These are phyloP conservation scores for Pristionchus entomophagus DNA, from an alignment of 2,888 invertebrate genomes.

Conservation along the genomic window DNA sequence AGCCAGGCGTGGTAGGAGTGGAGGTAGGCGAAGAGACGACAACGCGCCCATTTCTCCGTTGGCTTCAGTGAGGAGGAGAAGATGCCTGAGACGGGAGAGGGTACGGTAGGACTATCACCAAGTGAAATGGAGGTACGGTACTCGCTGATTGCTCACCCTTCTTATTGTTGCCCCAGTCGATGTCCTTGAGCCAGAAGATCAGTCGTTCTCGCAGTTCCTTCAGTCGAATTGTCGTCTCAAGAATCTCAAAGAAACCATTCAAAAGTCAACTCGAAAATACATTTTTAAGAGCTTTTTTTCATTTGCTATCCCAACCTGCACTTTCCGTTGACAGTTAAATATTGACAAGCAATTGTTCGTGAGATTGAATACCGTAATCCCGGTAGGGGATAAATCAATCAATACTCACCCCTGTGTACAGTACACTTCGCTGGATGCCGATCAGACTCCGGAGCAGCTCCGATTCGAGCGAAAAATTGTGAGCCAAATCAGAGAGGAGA, in stretches of 20 bases:
- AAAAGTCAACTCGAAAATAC: too few relatives aligned
- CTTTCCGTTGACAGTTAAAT: too few relatives aligned
- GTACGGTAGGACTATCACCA: not conserved
- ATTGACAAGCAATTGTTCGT: too few relatives aligned
- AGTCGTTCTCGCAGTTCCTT: conserved; percentile 39
- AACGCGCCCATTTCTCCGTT: conserved; percentile 7
- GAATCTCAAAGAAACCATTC: not conserved
- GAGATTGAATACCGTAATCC: too few relatives aligned
- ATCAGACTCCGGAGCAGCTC: conserved; percentile 3
- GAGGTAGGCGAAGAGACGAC: conserved; percentile 23
- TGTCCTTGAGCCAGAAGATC: conserved; percentile 2
- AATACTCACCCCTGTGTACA: conserved; percentile 24
- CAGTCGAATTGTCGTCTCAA: conserved; percentile 20
- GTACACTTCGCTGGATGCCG: conserved; percentile 1
- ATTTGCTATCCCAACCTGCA: too few relatives aligned
- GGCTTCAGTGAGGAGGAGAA: not conserved
- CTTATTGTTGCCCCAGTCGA: conserved; percentile 27
- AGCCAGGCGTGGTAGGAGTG: conserved; percentile 41
- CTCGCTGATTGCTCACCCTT: not conserved
- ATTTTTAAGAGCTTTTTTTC: too few relatives aligned
- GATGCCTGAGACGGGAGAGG: not conserved
- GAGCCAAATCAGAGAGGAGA: conserved; percentile 21
- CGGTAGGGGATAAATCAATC: conserved; percentile 3
- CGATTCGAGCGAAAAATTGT: conserved; percentile 16
- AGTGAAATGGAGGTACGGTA: not conserved